phyloP scores from a whole-genome alignment of 2,888 invertebrate genomes.

The Polymixis lichenea region DNA sequence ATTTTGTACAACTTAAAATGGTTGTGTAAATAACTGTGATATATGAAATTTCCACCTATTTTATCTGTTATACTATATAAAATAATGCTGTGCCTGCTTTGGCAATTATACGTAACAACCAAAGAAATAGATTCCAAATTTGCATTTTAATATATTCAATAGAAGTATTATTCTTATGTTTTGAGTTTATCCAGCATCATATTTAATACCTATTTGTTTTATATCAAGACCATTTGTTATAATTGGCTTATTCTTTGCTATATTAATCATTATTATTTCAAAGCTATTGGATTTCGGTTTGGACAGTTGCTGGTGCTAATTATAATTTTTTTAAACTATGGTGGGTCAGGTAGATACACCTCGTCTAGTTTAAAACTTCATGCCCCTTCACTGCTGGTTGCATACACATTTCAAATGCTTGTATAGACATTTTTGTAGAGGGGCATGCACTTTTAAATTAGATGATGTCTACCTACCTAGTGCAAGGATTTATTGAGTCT shows the following conservation, averaged over 20 bases:
- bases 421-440: no score
- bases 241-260: constrained; percentile 15
- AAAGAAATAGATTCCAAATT: constrained; percentile 64
- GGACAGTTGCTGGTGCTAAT: not conserved
- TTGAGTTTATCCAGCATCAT: constrained; percentile 41
- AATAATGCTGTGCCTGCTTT: constrained; percentile 44
- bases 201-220: constrained; percentile 26
- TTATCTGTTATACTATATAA: constrained; percentile 58
- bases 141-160: constrained; percentile 60
- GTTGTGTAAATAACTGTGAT: constrained; percentile 78
- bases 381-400: no score
- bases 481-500: not conserved
- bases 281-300: not conserved
- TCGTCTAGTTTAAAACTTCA: no score
- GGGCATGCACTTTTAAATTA: no score
- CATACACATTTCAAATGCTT: no score
- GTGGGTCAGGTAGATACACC: no score
- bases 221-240: constrained; percentile 14
- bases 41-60: constrained; percentile 72
- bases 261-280: not conserved
- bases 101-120: constrained; percentile 66
- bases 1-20: constrained; percentile 67
- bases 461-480: not conserved
- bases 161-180: constrained; percentile 45
- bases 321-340: no score